Percentiles rank a stretch among this genome's conserved stretches.
Evolutionary conservation across 2,113 vertebrate genomes (phyloP).

Genomic region (Lepidothrix coronata): DNA sequence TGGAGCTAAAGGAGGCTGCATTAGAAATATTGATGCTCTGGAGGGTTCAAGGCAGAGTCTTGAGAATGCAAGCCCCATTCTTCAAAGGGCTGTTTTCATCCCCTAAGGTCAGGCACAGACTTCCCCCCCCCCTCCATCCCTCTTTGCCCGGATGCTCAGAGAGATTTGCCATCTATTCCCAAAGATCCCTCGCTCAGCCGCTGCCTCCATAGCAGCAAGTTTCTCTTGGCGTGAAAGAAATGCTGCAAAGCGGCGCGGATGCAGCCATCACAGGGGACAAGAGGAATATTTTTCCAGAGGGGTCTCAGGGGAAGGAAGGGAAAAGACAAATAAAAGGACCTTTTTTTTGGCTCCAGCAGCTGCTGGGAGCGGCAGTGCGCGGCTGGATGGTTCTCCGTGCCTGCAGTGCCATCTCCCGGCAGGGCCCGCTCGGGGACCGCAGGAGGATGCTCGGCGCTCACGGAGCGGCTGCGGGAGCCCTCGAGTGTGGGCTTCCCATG

Average conservation of each 20-base stretch:
- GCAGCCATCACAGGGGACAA: not conserved
- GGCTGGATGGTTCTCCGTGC: constrained; percentile 17
- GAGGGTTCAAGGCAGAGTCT: not conserved
- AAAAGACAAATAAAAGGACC: not conserved
- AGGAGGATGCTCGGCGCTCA: not conserved
- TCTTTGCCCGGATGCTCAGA: rapidly evolving
- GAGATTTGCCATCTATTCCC: not conserved
- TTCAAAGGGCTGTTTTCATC: not conserved
- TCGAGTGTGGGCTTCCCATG: rapidly evolving
- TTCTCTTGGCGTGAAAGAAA: not conserved
- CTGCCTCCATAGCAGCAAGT: not conserved
- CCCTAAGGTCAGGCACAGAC: not conserved
- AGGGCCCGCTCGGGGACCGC: constrained; percentile 27
- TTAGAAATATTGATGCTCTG: not conserved
- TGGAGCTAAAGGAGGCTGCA: not conserved
- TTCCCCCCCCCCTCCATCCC: not conserved
- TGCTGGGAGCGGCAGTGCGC: not conserved
- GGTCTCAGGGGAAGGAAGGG: not conserved
- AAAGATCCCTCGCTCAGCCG: rapidly evolving
- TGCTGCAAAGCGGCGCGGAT: not conserved
- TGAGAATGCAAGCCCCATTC: not conserved
- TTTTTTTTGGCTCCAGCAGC: not conserved
- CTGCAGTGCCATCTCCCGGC: constrained; percentile 70
- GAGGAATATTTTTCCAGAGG: not conserved
- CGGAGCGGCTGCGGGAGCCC: not conserved